These are phyloP conservation scores for Pipistrellus pygmaeus DNA, from an alignment of 2,797 vertebrate species.

Conservation along the genomic window DNA sequence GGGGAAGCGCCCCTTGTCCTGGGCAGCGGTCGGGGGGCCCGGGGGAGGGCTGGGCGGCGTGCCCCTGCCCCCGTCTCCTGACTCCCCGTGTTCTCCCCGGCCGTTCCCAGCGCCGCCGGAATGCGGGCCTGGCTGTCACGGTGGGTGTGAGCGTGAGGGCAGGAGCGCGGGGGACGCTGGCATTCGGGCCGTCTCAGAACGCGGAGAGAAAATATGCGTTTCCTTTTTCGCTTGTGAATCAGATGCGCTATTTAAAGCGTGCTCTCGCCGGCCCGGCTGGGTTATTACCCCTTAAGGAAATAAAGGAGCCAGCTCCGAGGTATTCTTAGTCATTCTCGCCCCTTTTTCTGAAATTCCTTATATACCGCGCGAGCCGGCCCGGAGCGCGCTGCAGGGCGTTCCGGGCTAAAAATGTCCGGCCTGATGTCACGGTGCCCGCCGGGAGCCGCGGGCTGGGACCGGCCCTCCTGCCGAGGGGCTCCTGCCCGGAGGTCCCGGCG, in stretches of 20 bases:
- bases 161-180: slow-evolving; percentile 86
- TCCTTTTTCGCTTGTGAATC: slow-evolving; percentile 91
- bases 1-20: neutral
- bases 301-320: slow-evolving; percentile 87
- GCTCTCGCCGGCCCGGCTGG: slow-evolving; percentile 88
- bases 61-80: neutral
- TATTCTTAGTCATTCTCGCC: slow-evolving; percentile 90
- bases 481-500: too few relatives aligned
- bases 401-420: slow-evolving; percentile 69
- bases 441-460: neutral
- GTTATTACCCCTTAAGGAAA: slow-evolving; percentile 92
- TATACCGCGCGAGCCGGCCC: slow-evolving; percentile 87
- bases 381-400: slow-evolving; percentile 84
- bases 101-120: slow-evolving; percentile 56
- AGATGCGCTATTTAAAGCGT: slow-evolving; percentile 91
- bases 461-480: too few relatives aligned
- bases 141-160: slow-evolving; percentile 68
- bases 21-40: neutral
- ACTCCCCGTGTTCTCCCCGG: slow-evolving; percentile 46
- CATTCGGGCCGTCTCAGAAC: slow-evolving; percentile 87
- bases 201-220: slow-evolving; percentile 91
- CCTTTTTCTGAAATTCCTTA: slow-evolving; percentile 88
- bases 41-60: neutral
- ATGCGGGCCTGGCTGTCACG: neutral
- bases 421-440: slow-evolving; percentile 58